Percentiles rank a stretch among this genome's conserved stretches.
Evolutionary conservation across 1,140 invertebrate genomes (phyloP).

Genomic region (Magallana angulata): DNA sequence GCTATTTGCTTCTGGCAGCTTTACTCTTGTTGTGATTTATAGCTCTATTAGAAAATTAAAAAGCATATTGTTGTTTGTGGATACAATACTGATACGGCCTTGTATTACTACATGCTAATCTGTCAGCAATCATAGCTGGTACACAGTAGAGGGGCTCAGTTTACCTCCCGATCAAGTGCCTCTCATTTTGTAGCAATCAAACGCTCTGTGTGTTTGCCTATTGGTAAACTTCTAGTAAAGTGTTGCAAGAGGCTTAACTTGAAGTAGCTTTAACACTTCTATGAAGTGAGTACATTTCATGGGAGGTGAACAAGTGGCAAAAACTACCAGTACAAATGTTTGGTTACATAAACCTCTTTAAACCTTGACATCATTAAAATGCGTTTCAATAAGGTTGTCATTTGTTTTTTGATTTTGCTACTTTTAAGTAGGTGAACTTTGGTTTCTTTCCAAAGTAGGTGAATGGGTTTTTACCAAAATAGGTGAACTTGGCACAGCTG

Average conservation of each 20-base stretch:
- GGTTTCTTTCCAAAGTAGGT: too few species aligned
- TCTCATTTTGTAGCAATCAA: too few species aligned
- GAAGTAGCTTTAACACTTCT: slow-evolving; percentile 7
- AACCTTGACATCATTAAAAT: neutral
- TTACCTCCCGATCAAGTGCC: neutral
- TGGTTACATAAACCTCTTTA: neutral
- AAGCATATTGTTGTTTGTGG: slow-evolving; percentile 2
- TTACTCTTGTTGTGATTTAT: neutral
- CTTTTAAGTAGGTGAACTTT: too few species aligned
- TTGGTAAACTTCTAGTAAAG: too few species aligned
- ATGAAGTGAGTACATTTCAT: neutral
- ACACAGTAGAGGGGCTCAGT: neutral
- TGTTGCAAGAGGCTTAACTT: neutral
- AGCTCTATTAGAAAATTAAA: slow-evolving; percentile 22
- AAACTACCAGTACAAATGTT: too few species aligned
- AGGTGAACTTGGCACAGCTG: too few species aligned
- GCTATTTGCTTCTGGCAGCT: slow-evolving; percentile 5
- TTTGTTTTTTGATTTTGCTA: too few species aligned
- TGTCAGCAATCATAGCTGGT: neutral
- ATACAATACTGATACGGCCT: neutral
- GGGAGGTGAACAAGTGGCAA: too few species aligned
- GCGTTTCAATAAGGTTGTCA: too few species aligned
- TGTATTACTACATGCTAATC: neutral
- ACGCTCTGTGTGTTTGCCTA: too few species aligned
- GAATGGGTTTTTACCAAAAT: too few species aligned